A percentile compares a stretch with the other conserved stretches of the same genome.
Evolutionary conservation across 2,888 invertebrate species (phyloP).

Genomic region (Rugalucina vietnamica): DNA sequence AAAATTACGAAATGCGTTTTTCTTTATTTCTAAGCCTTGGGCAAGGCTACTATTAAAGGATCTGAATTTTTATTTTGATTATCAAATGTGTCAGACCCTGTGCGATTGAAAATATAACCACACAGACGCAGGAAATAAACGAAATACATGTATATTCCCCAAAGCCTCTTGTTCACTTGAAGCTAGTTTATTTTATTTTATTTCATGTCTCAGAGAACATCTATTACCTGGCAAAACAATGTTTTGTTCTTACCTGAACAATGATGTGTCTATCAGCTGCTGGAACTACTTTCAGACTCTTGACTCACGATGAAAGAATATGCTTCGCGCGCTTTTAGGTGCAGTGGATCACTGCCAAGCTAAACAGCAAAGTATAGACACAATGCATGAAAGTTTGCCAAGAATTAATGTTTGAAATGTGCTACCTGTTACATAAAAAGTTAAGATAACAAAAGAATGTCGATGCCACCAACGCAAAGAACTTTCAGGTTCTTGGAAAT

Average conservation of each 20-base stretch:
- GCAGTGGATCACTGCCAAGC: neutral
- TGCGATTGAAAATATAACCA: no score
- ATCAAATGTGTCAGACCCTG: no score
- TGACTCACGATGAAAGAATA: neutral
- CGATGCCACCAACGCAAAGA: neutral
- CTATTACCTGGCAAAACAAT: no score
- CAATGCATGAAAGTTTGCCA: neutral
- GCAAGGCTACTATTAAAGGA: no score
- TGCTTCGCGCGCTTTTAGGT: neutral
- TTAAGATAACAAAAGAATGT: neutral
- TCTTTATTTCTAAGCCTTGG: no score
- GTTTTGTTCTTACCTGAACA: neutral
- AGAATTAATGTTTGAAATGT: neutral
- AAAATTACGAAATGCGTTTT: no score
- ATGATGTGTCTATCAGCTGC: neutral
- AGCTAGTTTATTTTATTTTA: no score
- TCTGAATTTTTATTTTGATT: no score
- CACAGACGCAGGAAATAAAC: no score
- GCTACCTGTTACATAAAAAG: neutral
- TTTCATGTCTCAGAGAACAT: no score
- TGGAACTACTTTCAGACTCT: neutral
- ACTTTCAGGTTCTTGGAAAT: neutral
- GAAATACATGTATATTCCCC: no score
- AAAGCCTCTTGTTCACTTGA: no score
- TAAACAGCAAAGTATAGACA: neutral